Evolutionary conservation across 2,888 invertebrate genomes (phyloP).

Genomic region (Oeneis ivallda): DNA sequence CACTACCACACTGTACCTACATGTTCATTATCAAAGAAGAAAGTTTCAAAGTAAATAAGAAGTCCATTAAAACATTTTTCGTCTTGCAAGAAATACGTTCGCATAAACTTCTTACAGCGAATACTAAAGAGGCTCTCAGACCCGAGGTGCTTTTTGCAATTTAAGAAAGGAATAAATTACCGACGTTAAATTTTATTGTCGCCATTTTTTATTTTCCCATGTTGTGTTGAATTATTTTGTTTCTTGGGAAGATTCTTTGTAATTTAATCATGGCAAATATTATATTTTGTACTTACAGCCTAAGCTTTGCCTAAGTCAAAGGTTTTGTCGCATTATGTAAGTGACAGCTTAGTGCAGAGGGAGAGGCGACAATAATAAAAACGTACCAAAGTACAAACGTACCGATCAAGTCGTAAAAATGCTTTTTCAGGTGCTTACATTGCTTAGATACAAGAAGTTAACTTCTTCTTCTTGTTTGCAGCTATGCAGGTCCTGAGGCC

Average conservation of each 20-base stretch:
- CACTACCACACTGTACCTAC: background rate
- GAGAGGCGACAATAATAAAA: no score
- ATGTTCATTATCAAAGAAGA: background rate
- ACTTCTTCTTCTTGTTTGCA: no score
- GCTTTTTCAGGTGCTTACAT: no score
- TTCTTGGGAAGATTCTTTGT: background rate
- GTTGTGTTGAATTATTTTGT: background rate
- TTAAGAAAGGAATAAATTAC: conserved; percentile 8
- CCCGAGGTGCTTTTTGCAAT: conserved; percentile 7
- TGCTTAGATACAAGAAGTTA: no score
- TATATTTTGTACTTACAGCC: background rate
- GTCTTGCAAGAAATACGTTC: background rate
- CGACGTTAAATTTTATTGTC: background rate
- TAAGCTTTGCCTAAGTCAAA: no score
- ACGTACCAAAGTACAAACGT: no score
- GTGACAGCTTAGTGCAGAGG: no score
- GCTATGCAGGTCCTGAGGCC: no score
- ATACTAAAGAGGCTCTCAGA: conserved; percentile 16
- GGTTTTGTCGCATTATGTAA: no score
- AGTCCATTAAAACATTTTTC: conserved; percentile 10
- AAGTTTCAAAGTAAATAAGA: conserved; percentile 11
- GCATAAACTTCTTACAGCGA: conserved; percentile 14
- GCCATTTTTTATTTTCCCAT: conserved; percentile 11
- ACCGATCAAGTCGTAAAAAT: no score
- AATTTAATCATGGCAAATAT: background rate